A percentile compares a stretch with the other conserved stretches of the same genome.
Conservation (phyloP, 1,140 invertebrate species). For the Hypsibius dujardini region DNA sequence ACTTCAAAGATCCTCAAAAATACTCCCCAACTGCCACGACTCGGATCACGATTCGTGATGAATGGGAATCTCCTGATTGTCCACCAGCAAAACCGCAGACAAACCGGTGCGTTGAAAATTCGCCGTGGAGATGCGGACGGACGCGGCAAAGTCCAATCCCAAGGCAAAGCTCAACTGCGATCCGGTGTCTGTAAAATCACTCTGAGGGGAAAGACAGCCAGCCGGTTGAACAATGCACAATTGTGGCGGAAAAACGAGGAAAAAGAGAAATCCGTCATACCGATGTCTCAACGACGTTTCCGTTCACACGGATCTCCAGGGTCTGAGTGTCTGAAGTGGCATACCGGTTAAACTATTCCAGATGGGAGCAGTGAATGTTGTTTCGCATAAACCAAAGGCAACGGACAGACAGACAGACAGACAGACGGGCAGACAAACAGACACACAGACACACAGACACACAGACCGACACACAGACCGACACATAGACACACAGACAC, state of each 20-base stretch:
- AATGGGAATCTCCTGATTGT: neutral
- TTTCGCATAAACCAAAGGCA: too few species aligned
- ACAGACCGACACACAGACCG: too few species aligned
- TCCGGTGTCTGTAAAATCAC: constrained; percentile 8
- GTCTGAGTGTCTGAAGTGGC: constrained; percentile 50
- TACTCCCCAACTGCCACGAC: too few species aligned
- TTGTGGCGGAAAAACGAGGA: too few species aligned
- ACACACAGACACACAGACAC: too few species aligned
- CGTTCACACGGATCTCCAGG: constrained; percentile 58
- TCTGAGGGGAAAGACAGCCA: neutral
- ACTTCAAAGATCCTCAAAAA: too few species aligned
- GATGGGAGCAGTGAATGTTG: too few species aligned
- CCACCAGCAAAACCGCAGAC: neutral
- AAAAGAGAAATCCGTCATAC: constrained; percentile 27
- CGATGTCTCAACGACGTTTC: constrained; percentile 44
- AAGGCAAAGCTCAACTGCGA: constrained; percentile 12
- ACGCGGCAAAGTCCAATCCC: neutral
- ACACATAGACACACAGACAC: too few species aligned
- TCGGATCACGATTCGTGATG: too few species aligned
- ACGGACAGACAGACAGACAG: too few species aligned
- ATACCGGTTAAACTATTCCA: neutral
- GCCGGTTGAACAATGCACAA: constrained; percentile 23
- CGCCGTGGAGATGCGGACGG: neutral
- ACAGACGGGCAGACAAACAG: too few species aligned
- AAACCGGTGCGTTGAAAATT: neutral